Percentiles rank a stretch among this genome's conserved stretches.
phyloP scores from a whole-genome alignment of 2,113 vertebrate genomes.

The Phaetusa simplex region DNA sequence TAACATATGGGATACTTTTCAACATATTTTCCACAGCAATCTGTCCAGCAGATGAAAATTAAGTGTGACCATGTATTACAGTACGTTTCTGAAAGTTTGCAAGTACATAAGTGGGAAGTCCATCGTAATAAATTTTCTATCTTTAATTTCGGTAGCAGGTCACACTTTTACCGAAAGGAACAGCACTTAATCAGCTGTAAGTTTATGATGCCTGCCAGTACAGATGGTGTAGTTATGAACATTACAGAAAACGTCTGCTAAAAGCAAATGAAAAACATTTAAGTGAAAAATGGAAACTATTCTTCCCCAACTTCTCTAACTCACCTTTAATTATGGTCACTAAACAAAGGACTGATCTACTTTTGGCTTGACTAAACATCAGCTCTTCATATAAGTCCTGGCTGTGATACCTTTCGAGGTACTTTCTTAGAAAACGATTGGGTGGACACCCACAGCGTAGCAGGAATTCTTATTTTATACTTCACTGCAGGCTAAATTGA shows the following conservation, averaged over 20 bases:
- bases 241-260: not conserved
- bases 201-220: not conserved
- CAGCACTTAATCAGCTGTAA: not conserved
- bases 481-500: not conserved
- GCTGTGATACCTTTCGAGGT: not conserved
- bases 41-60: not conserved
- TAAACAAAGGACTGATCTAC: not conserved
- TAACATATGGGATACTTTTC: not conserved
- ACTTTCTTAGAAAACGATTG: not conserved
- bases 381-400: not conserved
- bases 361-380: not conserved
- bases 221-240: not conserved
- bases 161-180: not conserved
- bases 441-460: not conserved
- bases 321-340: not conserved
- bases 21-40: not conserved
- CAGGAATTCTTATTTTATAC: not conserved
- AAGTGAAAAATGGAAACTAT: not conserved
- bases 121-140: not conserved
- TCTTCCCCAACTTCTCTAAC: not conserved
- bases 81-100: not conserved
- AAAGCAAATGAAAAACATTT: not conserved
- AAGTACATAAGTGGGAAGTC: not conserved
- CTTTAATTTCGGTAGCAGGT: not conserved
- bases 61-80: not conserved